These are phyloP conservation scores for Misgurnus mizolepis DNA, from an alignment of 2,113 vertebrate species.

Conservation along the genomic window DNA sequence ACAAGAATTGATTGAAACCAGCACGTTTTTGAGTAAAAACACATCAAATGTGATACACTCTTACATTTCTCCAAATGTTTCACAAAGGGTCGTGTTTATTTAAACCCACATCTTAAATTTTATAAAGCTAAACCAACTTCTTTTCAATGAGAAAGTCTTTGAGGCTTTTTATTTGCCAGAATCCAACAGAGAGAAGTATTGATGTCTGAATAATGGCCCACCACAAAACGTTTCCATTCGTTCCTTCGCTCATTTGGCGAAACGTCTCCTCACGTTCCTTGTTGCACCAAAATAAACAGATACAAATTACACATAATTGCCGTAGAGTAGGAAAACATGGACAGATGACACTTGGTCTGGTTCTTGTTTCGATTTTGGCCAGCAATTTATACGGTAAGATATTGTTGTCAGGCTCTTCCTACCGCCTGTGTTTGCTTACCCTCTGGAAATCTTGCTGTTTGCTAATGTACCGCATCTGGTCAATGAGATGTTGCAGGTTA, in stretches of 20 bases:
- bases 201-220: slow-evolving; percentile 85
- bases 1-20: not conserved
- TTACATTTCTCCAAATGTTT: not conserved
- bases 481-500: slow-evolving; percentile 78
- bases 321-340: not conserved
- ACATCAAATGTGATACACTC: not conserved
- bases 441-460: slow-evolving; percentile 89
- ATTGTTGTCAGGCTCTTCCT: not conserved
- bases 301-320: not conserved
- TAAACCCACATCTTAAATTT: not conserved
- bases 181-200: slow-evolving; percentile 82
- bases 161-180: slow-evolving; percentile 90
- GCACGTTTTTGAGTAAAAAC: not conserved
- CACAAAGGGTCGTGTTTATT: not conserved
- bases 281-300: slow-evolving; percentile 37
- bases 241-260: slow-evolving; percentile 84
- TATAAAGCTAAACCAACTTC: slow-evolving; percentile 81
- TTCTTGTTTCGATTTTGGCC: not conserved
- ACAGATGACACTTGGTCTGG: not conserved
- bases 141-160: slow-evolving; percentile 91
- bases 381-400: not conserved
- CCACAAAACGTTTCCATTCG: slow-evolving; percentile 85
- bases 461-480: slow-evolving; percentile 80
- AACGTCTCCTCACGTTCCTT: slow-evolving; percentile 90
- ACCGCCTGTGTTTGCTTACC: slow-evolving; percentile 67